These are phyloP conservation scores for Drosophila seguyi DNA, from an alignment of 1,140 invertebrate genomes.

Conservation along the genomic window DNA sequence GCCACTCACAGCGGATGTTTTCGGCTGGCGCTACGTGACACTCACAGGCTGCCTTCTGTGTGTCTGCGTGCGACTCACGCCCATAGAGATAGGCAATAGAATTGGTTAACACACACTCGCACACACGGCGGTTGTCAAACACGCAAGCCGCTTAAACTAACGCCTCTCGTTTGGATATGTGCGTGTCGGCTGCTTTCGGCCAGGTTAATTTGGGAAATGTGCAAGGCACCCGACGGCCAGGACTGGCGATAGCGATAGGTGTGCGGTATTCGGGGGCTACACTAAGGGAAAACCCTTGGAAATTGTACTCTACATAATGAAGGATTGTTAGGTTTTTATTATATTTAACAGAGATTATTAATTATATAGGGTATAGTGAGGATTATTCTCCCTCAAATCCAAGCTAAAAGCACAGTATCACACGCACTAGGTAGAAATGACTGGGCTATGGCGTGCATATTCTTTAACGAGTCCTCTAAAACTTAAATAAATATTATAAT, in stretches of 20 bases:
- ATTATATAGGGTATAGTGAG: neutral
- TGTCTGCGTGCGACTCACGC: conserved; percentile 3
- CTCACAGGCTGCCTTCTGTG: conserved; percentile 26
- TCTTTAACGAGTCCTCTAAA: neutral
- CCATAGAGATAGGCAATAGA: conserved; percentile 31
- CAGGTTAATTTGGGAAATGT: conserved; percentile 76
- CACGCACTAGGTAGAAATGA: neutral
- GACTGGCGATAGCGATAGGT: conserved; percentile 1
- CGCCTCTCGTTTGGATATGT: conserved; percentile 15
- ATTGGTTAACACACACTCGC: conserved; percentile 20
- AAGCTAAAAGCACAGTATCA: neutral
- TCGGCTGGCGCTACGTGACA: conserved; percentile 65
- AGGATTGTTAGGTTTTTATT: neutral
- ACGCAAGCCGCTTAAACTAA: conserved; percentile 74
- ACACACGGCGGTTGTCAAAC: conserved; percentile 56
- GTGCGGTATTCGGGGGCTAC: conserved; percentile 6
- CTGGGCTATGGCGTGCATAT: neutral
- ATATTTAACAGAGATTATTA: neutral
- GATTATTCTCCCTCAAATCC: too few relatives aligned
- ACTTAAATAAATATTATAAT: neutral
- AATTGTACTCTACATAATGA: neutral
- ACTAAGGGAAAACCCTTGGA: neutral
- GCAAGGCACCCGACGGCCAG: conserved; percentile 26
- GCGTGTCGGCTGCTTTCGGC: conserved; percentile 11
- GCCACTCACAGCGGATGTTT: conserved; percentile 70